Evolutionary conservation across 2,797 vertebrate genomes (phyloP), one percentile per base, ranked within the genome.

Genomic region (Phoxinus dragarum): DNA sequence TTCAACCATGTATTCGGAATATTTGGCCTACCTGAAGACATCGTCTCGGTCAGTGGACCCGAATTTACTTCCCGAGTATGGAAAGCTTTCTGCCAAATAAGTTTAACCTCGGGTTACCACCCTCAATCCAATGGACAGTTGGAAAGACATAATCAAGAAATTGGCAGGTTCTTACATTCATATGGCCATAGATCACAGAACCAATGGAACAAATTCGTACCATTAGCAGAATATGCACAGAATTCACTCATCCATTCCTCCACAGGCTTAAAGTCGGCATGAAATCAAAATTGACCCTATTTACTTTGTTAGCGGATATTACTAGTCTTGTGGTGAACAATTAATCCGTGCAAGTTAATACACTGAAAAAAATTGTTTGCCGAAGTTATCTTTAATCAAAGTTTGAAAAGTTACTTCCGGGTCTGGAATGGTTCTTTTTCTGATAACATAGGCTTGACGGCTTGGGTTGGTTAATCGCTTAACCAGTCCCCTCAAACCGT

Each of bases 91-190:
- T n/a, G 40, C 27, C 73, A 76, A 76, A 23, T 40, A 49, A 59
- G 8, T 36, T 76, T 76, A 27, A 76, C 17, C 2, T 54, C 4
- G 7, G 8, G 27, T 9, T 56, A 76, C 16, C 47, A 54, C 47
- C 16, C 16, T 21, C 27, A 76, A 56, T 27, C 8, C 8, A 76
- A 54, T 9, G 8, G 47, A 52, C 47, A 36, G 34, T 31, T 54
- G 27, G 47, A 76, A 52, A 31, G 31, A 27, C 72, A 31, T 49
- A 75, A 75, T 34, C 27, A 76, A 56, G 73, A 76, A 49, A 52
- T 54, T 19, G 3, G 9, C 12, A 44, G 47, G 52, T 36, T 76
- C 27, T 17, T 36, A 19, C 1, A 0, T 16, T 76, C 73, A 12
- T 76, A 21, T 76, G 54, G 73, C 34, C 42, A 44, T 54, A 31